Percentiles rank a stretch among this genome's conserved stretches.
Evolutionary conservation across 2,113 vertebrate genomes (phyloP).

Genomic region (Benitochromis conjunctus): DNA sequence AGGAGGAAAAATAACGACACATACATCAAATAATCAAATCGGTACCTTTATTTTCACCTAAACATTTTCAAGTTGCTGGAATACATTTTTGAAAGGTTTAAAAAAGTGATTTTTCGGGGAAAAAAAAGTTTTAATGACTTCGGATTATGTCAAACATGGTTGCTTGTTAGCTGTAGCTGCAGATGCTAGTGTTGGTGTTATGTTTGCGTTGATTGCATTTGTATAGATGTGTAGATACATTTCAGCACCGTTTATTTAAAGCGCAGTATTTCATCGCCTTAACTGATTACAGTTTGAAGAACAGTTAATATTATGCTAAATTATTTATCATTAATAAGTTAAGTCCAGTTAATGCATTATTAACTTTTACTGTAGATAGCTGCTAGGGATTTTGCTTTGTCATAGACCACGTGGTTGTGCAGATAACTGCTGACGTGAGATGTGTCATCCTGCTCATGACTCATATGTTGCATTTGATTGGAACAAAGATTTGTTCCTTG

Average conservation of each 20-base stretch:
- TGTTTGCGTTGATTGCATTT: neutral
- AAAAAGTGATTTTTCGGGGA: no score
- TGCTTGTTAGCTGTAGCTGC: neutral
- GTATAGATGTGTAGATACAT: neutral
- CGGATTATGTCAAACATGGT: neutral
- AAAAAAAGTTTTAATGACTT: neutral
- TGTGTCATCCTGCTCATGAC: neutral
- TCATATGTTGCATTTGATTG: neutral
- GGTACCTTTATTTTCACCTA: no score
- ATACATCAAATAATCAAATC: neutral
- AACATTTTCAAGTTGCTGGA: neutral
- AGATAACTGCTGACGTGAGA: neutral
- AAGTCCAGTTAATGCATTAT: neutral
- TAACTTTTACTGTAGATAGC: neutral
- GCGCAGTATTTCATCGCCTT: neutral
- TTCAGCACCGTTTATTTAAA: neutral
- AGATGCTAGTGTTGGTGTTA: neutral
- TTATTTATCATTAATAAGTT: neutral
- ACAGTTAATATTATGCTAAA: neutral
- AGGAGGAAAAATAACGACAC: neutral
- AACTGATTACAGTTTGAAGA: neutral
- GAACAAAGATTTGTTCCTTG: neutral
- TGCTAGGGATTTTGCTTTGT: neutral
- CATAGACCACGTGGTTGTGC: neutral
- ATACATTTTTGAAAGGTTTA: neutral